phyloP scores from a whole-genome alignment of 2,113 vertebrate species.

The Emberiza fucata region DNA sequence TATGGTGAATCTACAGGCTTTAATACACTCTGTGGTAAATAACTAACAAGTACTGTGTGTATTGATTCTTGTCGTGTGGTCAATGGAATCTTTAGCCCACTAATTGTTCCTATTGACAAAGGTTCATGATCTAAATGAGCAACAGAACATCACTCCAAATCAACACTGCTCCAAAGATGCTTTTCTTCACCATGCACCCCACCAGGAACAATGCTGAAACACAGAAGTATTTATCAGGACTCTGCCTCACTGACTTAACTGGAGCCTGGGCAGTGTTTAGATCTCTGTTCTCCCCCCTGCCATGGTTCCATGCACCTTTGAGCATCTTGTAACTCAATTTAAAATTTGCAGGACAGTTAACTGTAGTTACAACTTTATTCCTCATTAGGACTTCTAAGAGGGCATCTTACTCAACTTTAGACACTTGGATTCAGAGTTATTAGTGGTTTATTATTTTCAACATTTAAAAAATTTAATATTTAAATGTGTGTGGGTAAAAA shows the following conservation, averaged over 20 bases:
- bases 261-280: not conserved
- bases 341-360: not conserved
- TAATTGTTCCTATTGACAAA: slow-evolving; percentile 82
- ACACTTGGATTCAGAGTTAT: not conserved
- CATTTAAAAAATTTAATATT: not conserved
- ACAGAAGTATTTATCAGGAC: not conserved
- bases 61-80: slow-evolving; percentile 76
- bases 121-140: slow-evolving; percentile 79
- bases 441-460: not conserved
- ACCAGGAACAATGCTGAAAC: not conserved
- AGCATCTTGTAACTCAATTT: not conserved
- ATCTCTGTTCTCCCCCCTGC: not conserved
- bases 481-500: not conserved
- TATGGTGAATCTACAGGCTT: slow-evolving; percentile 84
- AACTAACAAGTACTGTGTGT: slow-evolving; percentile 74
- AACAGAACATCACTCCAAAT: slow-evolving; percentile 57
- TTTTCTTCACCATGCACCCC: not conserved
- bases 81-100: slow-evolving; percentile 80
- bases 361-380: not conserved
- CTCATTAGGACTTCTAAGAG: not conserved
- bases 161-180: slow-evolving; percentile 41
- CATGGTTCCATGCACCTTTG: not conserved
- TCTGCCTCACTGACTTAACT: not conserved
- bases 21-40: slow-evolving; percentile 85
- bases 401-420: not conserved